phyloP scores from a whole-genome alignment of 1,140 invertebrate genomes.

The Aphaenogaster floridana region DNA sequence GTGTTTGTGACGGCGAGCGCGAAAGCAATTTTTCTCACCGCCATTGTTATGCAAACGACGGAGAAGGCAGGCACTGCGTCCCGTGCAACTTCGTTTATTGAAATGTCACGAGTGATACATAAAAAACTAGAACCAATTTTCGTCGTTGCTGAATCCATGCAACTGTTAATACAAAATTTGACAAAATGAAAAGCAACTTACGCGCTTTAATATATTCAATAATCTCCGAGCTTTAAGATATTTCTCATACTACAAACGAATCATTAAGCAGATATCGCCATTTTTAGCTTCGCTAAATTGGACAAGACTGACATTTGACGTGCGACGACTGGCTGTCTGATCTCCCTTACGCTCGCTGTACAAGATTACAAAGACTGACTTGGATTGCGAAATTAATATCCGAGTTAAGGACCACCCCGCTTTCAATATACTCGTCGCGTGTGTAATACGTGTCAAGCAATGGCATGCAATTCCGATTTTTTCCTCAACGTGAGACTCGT shows the following conservation, averaged over 20 bases:
- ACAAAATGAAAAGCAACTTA: background rate
- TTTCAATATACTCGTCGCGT: constrained; percentile 66
- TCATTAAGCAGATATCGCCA: background rate
- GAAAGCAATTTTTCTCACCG: constrained; percentile 51
- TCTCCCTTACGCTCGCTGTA: background rate
- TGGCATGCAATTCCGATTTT: constrained; percentile 43
- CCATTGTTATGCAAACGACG: constrained; percentile 35
- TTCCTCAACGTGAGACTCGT: constrained; percentile 53
- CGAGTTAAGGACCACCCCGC: constrained; percentile 27
- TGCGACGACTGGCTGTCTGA: background rate
- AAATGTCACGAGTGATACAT: background rate
- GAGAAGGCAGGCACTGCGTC: background rate
- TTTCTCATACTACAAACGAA: background rate
- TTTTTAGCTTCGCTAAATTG: constrained; percentile 15
- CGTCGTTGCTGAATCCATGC: background rate
- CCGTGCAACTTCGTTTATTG: constrained; percentile 13
- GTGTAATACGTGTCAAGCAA: constrained; percentile 9
- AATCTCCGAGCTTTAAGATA: background rate
- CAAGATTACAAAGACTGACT: background rate
- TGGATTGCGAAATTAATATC: constrained; percentile 35
- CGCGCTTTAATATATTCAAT: background rate
- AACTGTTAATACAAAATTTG: background rate
- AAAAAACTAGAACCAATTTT: constrained; percentile 11
- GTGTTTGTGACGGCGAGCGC: constrained; percentile 48
- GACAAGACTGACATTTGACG: constrained; percentile 5